Base-by-base conservation (phyloP, 2,113 vertebrate genomes). In the Brienomyrus longianalis region DNA sequence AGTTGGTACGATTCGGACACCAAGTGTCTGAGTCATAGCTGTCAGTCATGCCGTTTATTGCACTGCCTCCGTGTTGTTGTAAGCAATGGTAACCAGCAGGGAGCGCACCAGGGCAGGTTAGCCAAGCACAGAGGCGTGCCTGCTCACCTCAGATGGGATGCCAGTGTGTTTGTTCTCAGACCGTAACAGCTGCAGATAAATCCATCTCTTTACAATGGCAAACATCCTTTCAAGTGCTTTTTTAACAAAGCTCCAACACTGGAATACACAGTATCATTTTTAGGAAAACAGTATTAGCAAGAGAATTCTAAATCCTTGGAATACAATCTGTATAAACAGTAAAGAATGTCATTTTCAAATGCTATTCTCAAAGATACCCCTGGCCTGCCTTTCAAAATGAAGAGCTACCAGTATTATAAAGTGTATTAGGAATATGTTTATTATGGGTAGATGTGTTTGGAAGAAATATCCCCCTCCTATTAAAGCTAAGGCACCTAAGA, bases 51-150 rank as follows among this genome's bases (percentile, higher is more conserved):
- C 6, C 21, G 7, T 52, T 47, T n/a, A 10, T 27, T 23, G 48
- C 47, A 86, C 13, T 52, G n/a, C 5, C 10, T 86, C 3, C 13
- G 15, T 35, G 84, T 83, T 90, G 86, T 19, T 15, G 54, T 89
- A 50, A 90, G 35, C 84, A 27, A 62, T 86, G 47, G 19, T 13
- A 62, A 91, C 94, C 94, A 94, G 92, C 93, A 95, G 94, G 93
- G 94, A 90, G 87, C 45, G 89, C 91, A 84, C 91, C n/a, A 45
- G n/a, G 5, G 15, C 47, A 54, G 52, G 7, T 31, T 13, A 59
- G 51, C 27, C 15, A 27, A 17, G 80, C 86, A 51, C 77, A 59
- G 45, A n/a, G 11, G 88, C 47, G 0, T 27, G 17, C 31, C 35
- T 43, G 45, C 23, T 48, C 62, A 45, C 86, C 52, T 43, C n/a